These are phyloP conservation scores for Phasia obesa DNA, from an alignment of 2,888 invertebrate species.

Conservation along the genomic window DNA sequence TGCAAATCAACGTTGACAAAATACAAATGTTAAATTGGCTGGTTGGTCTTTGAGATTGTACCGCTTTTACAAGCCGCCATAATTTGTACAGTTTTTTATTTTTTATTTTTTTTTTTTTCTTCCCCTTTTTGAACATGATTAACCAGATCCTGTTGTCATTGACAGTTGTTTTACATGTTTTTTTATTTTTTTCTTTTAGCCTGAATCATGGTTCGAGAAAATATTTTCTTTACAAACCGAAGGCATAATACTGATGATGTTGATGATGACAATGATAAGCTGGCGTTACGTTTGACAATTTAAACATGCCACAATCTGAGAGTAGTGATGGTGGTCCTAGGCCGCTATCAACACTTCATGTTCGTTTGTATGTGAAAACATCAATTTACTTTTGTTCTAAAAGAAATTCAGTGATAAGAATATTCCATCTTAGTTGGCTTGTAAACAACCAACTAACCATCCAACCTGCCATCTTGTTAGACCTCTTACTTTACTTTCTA, in stretches of 20 bases:
- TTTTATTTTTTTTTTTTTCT: slow-evolving; percentile 3
- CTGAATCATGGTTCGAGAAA: slow-evolving; percentile 30
- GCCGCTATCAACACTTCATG: slow-evolving; percentile 43
- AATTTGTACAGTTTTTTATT: slow-evolving; percentile 11
- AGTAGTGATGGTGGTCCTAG: slow-evolving; percentile 44
- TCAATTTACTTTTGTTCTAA: slow-evolving; percentile 60
- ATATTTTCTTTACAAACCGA: slow-evolving; percentile 24
- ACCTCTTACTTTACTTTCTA: slow-evolving; percentile 22
- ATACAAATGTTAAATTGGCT: slow-evolving; percentile 74
- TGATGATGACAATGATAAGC: slow-evolving; percentile 59
- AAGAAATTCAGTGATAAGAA: slow-evolving; percentile 52
- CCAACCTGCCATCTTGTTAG: slow-evolving; percentile 26
- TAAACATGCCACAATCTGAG: slow-evolving; percentile 64
- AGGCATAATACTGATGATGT: slow-evolving; percentile 7
- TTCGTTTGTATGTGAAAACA: slow-evolving; percentile 64
- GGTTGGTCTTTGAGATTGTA: slow-evolving; percentile 34
- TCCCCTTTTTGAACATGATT: slow-evolving; percentile 11
- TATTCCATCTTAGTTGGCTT: too few species aligned
- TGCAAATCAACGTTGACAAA: slow-evolving; percentile 69
- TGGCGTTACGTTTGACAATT: slow-evolving; percentile 71
- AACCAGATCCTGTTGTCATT: slow-evolving; percentile 54
- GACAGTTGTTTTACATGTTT: slow-evolving; percentile 40
- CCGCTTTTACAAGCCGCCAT: slow-evolving; percentile 50
- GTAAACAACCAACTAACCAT: neutral
- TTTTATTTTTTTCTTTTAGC: slow-evolving; percentile 1